phyloP scores from a whole-genome alignment of 2,113 vertebrate species.

The Camelus bactrianus region DNA sequence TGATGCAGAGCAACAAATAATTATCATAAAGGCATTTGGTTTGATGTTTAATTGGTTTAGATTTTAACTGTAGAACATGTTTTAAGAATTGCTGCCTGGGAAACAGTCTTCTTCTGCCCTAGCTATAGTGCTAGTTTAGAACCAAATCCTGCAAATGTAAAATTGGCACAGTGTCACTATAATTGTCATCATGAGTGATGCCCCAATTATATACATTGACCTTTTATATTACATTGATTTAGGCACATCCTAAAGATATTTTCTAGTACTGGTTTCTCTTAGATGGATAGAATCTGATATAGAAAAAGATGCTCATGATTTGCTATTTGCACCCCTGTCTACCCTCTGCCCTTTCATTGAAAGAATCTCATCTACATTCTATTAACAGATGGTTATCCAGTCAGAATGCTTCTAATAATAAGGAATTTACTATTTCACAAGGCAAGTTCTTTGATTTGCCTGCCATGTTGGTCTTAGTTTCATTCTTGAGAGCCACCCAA shows the following conservation, averaged over 20 bases:
- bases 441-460: constrained; percentile 34
- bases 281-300: neutral
- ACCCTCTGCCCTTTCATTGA: neutral
- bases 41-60: neutral
- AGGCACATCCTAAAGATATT: neutral
- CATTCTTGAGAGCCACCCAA: constrained; percentile 21
- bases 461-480: neutral
- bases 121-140: neutral
- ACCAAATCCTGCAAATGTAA: constrained; percentile 3
- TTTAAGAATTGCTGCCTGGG: neutral
- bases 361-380: constrained; percentile 10
- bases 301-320: neutral
- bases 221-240: neutral
- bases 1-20: constrained; percentile 26
- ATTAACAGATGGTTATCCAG: neutral
- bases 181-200: constrained; percentile 44
- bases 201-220: neutral
- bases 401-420: constrained; percentile 30
- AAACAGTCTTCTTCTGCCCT: neutral
- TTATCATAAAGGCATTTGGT: constrained; percentile 30
- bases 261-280: neutral
- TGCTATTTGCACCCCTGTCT: neutral
- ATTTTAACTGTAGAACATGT: constrained; percentile 42
- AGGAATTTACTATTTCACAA: neutral
- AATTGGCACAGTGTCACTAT: constrained; percentile 19